A percentile compares a stretch with the other conserved stretches of the same genome.
phyloP scores from a whole-genome alignment of 1,140 invertebrate genomes.

The Drosophila kikkawai region DNA sequence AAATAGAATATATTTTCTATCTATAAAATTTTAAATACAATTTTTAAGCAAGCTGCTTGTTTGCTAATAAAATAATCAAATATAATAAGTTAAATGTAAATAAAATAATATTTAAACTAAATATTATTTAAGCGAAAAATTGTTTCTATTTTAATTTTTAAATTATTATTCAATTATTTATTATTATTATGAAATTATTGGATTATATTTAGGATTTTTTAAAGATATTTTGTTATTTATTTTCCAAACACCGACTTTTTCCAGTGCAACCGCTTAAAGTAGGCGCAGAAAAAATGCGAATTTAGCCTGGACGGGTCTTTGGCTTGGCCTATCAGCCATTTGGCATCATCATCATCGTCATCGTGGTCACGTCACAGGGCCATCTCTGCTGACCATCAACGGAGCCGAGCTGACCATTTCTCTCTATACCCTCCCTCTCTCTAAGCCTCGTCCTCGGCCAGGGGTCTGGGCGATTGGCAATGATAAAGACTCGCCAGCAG shows the following conservation, averaged over 20 bases:
- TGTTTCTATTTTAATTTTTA: too few relatives aligned
- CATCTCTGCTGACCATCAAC: constrained; percentile 77
- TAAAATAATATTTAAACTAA: neutral
- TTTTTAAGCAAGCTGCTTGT: too few relatives aligned
- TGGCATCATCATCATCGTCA: constrained; percentile 73
- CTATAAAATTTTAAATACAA: too few relatives aligned
- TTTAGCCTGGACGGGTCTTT: constrained; percentile 47
- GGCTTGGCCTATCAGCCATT: constrained; percentile 73
- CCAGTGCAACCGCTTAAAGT: constrained; percentile 54
- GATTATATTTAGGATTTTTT: neutral
- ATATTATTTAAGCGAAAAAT: neutral
- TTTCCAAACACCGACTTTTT: neutral
- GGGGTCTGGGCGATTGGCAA: constrained; percentile 59
- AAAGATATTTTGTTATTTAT: neutral
- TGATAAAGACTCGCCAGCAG: constrained; percentile 70
- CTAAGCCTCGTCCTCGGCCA: neutral
- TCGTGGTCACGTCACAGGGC: constrained; percentile 79
- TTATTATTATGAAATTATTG: too few relatives aligned
- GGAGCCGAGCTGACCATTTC: constrained; percentile 37
- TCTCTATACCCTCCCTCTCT: neutral
- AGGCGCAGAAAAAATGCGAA: constrained; percentile 73
- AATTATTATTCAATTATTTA: too few relatives aligned
- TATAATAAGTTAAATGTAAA: too few relatives aligned
- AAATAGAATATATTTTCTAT: neutral
- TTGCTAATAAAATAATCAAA: neutral